These are phyloP conservation scores for Zeus faber DNA, from an alignment of 2,113 vertebrate genomes.

Conservation along the genomic window DNA sequence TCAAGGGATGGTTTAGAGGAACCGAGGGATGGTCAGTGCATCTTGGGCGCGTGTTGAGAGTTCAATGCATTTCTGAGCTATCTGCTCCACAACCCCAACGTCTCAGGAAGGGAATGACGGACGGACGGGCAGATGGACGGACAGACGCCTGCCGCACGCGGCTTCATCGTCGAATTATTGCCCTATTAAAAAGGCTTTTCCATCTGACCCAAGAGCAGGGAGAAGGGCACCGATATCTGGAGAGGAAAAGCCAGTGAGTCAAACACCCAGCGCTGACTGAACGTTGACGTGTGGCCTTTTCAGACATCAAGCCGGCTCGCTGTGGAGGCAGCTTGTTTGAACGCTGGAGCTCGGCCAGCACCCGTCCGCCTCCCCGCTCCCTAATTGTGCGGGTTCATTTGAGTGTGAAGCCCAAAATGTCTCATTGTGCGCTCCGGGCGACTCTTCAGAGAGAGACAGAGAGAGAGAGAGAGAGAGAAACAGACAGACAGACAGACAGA, in stretches of 20 bases:
- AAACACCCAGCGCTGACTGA: slow-evolving; percentile 31
- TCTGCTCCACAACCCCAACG: too few relatives aligned
- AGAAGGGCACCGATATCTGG: slow-evolving; percentile 50
- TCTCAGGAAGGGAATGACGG: too few relatives aligned
- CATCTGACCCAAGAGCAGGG: slow-evolving; percentile 2
- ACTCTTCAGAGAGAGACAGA: too few relatives aligned
- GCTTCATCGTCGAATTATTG: too few relatives aligned
- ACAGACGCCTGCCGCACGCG: too few relatives aligned
- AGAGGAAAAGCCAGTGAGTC: slow-evolving; percentile 49
- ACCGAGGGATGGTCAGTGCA: too few relatives aligned
- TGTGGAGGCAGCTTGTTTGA: slow-evolving; percentile 38
- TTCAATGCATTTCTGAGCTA: too few relatives aligned
- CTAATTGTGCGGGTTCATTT: slow-evolving; percentile 63
- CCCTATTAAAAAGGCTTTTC: neutral
- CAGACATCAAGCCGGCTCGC: slow-evolving; percentile 45
- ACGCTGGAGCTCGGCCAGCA: slow-evolving; percentile 55
- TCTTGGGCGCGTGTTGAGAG: too few relatives aligned
- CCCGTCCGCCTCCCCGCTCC: slow-evolving; percentile 37
- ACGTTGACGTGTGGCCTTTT: slow-evolving; percentile 61
- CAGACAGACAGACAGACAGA: too few relatives aligned
- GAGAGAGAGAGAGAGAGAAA: too few relatives aligned
- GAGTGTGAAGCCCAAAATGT: slow-evolving; percentile 67
- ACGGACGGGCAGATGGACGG: too few relatives aligned
- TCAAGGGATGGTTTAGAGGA: too few relatives aligned
- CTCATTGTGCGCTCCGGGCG: slow-evolving; percentile 48